Conservation (phyloP, 2,797 vertebrate genomes). For the Hippoglossus hippoglossus region DNA sequence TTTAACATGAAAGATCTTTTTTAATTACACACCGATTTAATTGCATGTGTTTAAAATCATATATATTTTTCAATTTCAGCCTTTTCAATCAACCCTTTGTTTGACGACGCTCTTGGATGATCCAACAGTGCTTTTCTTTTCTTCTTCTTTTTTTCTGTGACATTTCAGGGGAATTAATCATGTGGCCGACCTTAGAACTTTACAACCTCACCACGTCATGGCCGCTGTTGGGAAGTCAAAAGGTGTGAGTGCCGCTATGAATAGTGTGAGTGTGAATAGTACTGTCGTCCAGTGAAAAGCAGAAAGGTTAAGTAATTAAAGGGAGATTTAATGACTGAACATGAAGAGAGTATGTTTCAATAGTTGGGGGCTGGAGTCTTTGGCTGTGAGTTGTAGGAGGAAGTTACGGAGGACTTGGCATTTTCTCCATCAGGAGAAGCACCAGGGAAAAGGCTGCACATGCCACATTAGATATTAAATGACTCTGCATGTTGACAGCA, state of each 20-base stretch:
- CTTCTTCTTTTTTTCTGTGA: conserved; percentile 25
- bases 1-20: conserved; percentile 41
- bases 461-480: conserved; percentile 14
- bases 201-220: conserved; percentile 12
- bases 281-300: conserved; percentile 12
- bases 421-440: no score
- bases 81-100: conserved; percentile 50
- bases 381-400: conserved; percentile 17
- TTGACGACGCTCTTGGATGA: conserved; percentile 26
- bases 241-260: conserved; percentile 14
- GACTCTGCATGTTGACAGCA: conserved; percentile 14
- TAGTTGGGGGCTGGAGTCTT: neutral
- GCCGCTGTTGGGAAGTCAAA: conserved; percentile 32
- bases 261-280: conserved; percentile 26
- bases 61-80: conserved; percentile 40
- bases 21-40: conserved; percentile 53
- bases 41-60: conserved; percentile 42
- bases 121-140: conserved; percentile 18
- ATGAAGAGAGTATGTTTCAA: conserved; percentile 21
- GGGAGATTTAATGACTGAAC: conserved; percentile 23
- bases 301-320: conserved; percentile 35
- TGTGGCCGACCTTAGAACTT: conserved; percentile 29
- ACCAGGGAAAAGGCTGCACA: neutral
- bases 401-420: neutral
- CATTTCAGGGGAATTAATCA: conserved; percentile 54